Base-by-base conservation (phyloP, 1,140 invertebrate species). In the Thereuonema tuberculata region DNA sequence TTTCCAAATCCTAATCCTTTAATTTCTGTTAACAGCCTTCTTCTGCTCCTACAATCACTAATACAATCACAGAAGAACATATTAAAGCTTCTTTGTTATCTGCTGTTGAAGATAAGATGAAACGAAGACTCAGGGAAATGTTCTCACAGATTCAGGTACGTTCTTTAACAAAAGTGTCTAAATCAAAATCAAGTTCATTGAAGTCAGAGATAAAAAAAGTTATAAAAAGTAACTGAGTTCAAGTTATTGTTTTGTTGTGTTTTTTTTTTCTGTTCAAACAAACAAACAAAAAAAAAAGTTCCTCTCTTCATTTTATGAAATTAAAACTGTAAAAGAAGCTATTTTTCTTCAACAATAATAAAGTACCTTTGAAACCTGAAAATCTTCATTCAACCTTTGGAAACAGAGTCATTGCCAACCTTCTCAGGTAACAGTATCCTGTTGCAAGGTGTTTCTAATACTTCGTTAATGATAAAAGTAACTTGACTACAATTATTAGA, bases 61-160 rank as follows among this genome's bases (percentile, higher is more conserved):
- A 86, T 17, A 94, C 90, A 17, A 93, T 98, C 48, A 89, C 91
- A 47, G 90, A 96, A 69, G 92, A 95, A 70, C 93, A 97, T 70
- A 91, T 98, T 52, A 83, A 89, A 68, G 89, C 87, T 47, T 98
- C 94, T 25, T 75, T 99, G 12, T 72, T 97, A 1, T 93, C 90
- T 53, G 95, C 94, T 20, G 89, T 97, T 0, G 90, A 95, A 75
- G 93, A 98, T 70, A 96, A 95, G 77, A 70, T 98, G 56, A 82
- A 84, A 66, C 78, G 89, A 59, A 80, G 86, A 61, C 77, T 98
- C 48, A 84, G 87, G 62, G 94, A 98, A 70, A 85, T 89, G 68
- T 87, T 88, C 65, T 86, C 85, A 62, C 89, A 94, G 72, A 82
- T 87, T 64, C 72, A 75, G 65, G 72, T 75, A n/a, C n/a, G 31